Conservation (phyloP, 2,113 vertebrate genomes). For the Albula glossodonta region DNA sequence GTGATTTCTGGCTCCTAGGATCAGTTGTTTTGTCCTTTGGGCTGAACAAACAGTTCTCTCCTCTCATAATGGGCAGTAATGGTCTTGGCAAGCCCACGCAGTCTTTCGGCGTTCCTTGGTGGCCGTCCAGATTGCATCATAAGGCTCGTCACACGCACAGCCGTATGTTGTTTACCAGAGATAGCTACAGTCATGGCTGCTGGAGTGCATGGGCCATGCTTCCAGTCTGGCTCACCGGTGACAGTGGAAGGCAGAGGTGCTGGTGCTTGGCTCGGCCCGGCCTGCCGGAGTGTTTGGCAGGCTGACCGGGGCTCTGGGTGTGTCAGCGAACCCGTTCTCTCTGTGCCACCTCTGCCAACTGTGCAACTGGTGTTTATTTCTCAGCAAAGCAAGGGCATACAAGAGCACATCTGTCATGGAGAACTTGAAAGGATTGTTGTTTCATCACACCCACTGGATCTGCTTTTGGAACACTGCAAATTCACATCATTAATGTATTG, state of each 20-base stretch:
- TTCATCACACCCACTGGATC: slow-evolving; percentile 20
- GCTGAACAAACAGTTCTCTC: slow-evolving; percentile 68
- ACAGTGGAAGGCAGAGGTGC: neutral
- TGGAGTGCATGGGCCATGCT: neutral
- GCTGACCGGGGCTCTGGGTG: slow-evolving; percentile 22
- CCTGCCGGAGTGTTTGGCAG: neutral
- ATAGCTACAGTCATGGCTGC: neutral
- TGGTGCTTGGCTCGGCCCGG: neutral
- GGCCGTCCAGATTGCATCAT: slow-evolving; percentile 72
- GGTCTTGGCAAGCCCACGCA: slow-evolving; percentile 62
- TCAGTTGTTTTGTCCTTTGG: slow-evolving; percentile 60
- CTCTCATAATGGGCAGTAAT: slow-evolving; percentile 59
- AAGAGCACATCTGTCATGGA: slow-evolving; percentile 24
- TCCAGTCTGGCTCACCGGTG: neutral
- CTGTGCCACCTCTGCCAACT: slow-evolving; percentile 24
- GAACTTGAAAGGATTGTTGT: slow-evolving; percentile 27
- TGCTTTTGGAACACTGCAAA: neutral
- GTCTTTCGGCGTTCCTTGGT: slow-evolving; percentile 67
- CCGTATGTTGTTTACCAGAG: slow-evolving; percentile 17
- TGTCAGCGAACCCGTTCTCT: slow-evolving; percentile 21
- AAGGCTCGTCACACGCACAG: slow-evolving; percentile 41
- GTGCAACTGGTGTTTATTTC: slow-evolving; percentile 38
- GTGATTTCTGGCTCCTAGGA: slow-evolving; percentile 57
- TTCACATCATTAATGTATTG: neutral
- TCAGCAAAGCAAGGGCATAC: slow-evolving; percentile 25